Percentiles rank a stretch among this genome's conserved stretches.
These are phyloP conservation scores for Tetranychus piercei DNA, from an alignment of 2,888 invertebrate species.

Conservation along the genomic window DNA sequence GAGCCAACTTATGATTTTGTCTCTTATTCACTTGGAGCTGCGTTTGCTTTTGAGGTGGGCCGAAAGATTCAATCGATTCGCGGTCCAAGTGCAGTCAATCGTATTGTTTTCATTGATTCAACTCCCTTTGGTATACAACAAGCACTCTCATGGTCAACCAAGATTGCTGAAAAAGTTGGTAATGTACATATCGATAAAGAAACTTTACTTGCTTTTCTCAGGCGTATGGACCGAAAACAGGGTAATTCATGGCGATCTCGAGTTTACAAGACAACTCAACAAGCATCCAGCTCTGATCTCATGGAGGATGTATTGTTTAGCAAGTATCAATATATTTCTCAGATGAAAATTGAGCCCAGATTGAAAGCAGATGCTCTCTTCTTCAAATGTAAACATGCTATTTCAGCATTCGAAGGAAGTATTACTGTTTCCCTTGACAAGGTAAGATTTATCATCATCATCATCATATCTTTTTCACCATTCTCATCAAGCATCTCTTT, in stretches of 20 bases:
- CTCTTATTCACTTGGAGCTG: neutral
- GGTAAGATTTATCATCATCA: neutral
- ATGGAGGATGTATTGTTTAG: neutral
- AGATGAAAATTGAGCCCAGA: neutral
- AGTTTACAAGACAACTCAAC: neutral
- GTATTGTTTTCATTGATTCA: neutral
- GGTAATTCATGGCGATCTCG: neutral
- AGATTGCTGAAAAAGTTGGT: neutral
- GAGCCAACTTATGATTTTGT: neutral
- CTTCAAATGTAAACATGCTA: neutral
- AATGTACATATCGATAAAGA: neutral
- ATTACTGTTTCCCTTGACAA: neutral
- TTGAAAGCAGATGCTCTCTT: neutral
- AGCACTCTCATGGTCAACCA: neutral
- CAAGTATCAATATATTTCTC: neutral
- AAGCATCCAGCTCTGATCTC: neutral
- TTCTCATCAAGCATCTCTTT: too few species aligned
- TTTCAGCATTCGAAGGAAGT: neutral
- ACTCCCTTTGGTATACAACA: neutral
- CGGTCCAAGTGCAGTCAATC: neutral
- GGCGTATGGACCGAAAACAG: neutral
- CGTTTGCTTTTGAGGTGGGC: neutral
- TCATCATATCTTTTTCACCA: too few species aligned
- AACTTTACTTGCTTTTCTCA: neutral
- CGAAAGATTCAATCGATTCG: neutral